These are phyloP conservation scores for Mycetomoellerius zeteki DNA, from an alignment of 1,140 invertebrate species.

Conservation along the genomic window DNA sequence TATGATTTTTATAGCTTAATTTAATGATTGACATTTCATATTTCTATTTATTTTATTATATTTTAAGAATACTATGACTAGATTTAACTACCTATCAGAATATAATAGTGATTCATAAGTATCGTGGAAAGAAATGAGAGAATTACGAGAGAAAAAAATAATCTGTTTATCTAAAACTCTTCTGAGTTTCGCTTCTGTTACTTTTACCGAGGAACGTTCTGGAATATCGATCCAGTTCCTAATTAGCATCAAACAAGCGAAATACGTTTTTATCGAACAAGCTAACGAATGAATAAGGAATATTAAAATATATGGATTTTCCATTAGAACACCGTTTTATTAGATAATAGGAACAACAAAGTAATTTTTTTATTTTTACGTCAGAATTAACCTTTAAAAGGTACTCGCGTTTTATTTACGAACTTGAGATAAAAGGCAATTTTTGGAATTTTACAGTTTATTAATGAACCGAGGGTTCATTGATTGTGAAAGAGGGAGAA, in stretches of 20 bases:
- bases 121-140: constrained; percentile 42
- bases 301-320: neutral
- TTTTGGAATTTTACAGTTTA: constrained; percentile 34
- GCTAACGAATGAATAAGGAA: neutral
- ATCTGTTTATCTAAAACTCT: neutral
- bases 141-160: constrained; percentile 11
- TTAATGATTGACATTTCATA: constrained; percentile 50
- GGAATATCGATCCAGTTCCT: neutral
- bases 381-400: neutral
- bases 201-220: neutral
- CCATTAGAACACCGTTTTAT: neutral
- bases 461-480: too few relatives aligned
- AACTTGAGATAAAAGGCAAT: neutral
- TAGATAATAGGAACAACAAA: too few relatives aligned
- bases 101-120: constrained; percentile 58
- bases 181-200: constrained; percentile 20
- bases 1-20: neutral
- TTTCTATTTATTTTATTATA: constrained; percentile 11
- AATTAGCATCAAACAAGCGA: neutral
- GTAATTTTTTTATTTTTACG: neutral
- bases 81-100: constrained; percentile 53
- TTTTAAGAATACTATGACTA: constrained; percentile 16
- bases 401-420: neutral
- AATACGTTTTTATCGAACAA: neutral
- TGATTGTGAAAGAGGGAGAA: neutral